Evolutionary conservation across 2,797 vertebrate genomes (phyloP), one percentile per base, ranked within the genome.

Genomic region (Falco columbarius): DNA sequence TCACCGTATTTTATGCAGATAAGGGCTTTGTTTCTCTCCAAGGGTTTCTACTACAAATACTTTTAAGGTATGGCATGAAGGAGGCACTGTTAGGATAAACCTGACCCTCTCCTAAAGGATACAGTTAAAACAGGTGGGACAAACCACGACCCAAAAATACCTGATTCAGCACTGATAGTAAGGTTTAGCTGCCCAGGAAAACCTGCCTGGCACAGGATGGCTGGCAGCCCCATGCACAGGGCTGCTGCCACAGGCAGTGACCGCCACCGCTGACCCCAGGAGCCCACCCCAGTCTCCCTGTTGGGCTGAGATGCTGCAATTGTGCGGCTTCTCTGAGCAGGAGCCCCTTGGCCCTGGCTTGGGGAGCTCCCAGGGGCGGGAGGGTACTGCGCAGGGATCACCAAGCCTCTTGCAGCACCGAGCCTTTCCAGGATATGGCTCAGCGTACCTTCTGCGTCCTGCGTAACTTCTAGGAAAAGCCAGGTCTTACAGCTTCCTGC

Each of bases 351-450:
- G 8, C 7, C 27, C 14, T 17, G 8, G 56, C 38, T 2, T 8
- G 14, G 24, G 26, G 32, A 76, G 34, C 26, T 73, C 80, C 34
- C 42, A 6, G 74, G 9, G 23, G 20, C 2, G 49, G 67, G 16
- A 49, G 8, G 6, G 17, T 21, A 59, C 17, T 1, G 1, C 1
- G 2, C 4, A 65, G 30, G n/a, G 52, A 32, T 30, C 4, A 5
- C 7, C 0, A 1, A 55, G 17, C 36, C 27, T 29, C 23, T 15
- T 30, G 49, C 9, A 46, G 62, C 51, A 40, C 32, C 2, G 3
- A 84, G 32, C 58, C 13, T 79, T 56, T 49, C 62, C 12, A 6
- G 66, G 19, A 32, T 7, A 44, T 0, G 1, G 30, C 42, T 59
- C 74, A 30, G 44, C 62, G 62, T 11, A 79, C 10, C n/a, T 7